Conservation (phyloP, 2,797 vertebrate species). For the Neosalanx taihuensis region DNA sequence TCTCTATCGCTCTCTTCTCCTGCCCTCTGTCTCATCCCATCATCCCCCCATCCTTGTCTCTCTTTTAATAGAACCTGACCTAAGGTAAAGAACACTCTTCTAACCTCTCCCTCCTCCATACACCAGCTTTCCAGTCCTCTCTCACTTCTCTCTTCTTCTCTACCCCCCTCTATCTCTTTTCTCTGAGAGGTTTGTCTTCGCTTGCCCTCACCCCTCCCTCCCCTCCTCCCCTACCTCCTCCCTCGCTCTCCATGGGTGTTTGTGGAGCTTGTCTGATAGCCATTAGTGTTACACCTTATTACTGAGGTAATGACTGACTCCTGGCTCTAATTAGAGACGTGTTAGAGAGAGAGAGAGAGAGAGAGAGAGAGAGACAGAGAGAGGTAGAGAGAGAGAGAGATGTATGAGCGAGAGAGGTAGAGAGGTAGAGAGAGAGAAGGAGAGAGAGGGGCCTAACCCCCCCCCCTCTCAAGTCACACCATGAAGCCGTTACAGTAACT, state of each 20-base stretch:
- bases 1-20: conserved; percentile 9
- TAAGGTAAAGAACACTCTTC: conserved; percentile 69
- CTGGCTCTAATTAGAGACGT: conserved; percentile 94
- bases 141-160: conserved; percentile 45
- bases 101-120: conserved; percentile 33
- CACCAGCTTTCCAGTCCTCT: conserved; percentile 15
- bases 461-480: conserved; percentile 41
- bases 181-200: neutral
- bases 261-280: conserved; percentile 83
- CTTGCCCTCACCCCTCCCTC: conserved; percentile 35
- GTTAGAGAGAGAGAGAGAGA: conserved; percentile 79
- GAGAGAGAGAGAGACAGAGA: no score
- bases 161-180: conserved; percentile 19
- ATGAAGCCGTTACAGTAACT: conserved; percentile 68
- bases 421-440: conserved; percentile 64
- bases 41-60: neutral
- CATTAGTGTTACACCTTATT: conserved; percentile 93
- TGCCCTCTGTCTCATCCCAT: conserved; percentile 18
- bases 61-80: conserved; percentile 53
- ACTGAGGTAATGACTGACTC: conserved; percentile 90
- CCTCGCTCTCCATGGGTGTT: conserved; percentile 62
- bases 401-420: no score
- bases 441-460: conserved; percentile 60
- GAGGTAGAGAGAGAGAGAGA: no score
- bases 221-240: conserved; percentile 41